Evolutionary conservation across 2,797 vertebrate genomes (phyloP), one percentile per base, ranked within the genome.

Genomic region (Mus spretus): DNA sequence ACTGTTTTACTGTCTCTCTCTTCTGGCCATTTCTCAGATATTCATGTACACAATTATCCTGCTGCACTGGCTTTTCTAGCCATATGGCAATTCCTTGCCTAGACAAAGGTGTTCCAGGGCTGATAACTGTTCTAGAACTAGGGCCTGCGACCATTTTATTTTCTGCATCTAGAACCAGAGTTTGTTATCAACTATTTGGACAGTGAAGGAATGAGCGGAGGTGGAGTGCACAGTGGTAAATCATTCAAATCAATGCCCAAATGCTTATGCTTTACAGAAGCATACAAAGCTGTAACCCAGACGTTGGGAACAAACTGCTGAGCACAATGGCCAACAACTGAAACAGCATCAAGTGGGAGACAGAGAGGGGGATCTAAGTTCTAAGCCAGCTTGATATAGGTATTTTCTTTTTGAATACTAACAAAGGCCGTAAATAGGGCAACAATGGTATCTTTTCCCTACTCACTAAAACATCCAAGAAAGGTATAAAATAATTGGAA

Each of bases 21-120:
- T 75, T 83, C 53, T n/a, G 6, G 31, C 11, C 22, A 90, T 37
- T 93, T 94, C 91, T 81, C 53, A 1, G 72, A 47, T 26, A 44
- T 94, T 94, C 95, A 93, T 82, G 94, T 92, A 65, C 87, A 74
- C 28, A 93, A 26, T 86, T 92, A 84, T 34, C 44, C 80, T 82
- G 37, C 44, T 83, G 11, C 65, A 57, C 15, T 90, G 31, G 78
- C 87, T 70, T 77, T 97, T 92, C 59, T 96, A 74, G 44, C 34
- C 34, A 90, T 90, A 72, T 5, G 57, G 53, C 65, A 72, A 90
- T 90, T 94, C 61, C 70, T 78, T 81, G 59, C 91, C 50, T 55
- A 93, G n/a, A 82, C 1, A 86, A 75, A 91, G 28, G 72, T 91
- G 84, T 15, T 63, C 67, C 61, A 70, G 61, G 47, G 13, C 80